Percentiles rank a stretch among this genome's conserved stretches.
Evolutionary conservation across 2,888 invertebrate species (phyloP).

Genomic region (Drosophila kokeensis): DNA sequence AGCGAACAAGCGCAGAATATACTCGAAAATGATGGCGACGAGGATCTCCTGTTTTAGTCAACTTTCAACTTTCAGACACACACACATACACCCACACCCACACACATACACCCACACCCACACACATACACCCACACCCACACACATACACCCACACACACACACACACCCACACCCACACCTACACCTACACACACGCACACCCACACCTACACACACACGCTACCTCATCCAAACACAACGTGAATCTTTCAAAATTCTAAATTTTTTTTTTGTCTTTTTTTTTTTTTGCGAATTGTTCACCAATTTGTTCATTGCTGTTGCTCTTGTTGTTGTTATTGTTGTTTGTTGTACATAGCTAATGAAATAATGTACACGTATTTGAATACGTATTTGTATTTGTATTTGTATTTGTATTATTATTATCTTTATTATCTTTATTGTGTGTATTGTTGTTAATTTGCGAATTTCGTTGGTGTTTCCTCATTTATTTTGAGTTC

Average conservation of each 20-base stretch:
- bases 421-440: slow-evolving; percentile 1
- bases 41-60: slow-evolving; percentile 93
- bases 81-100: too few species aligned
- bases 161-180: neutral
- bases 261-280: neutral
- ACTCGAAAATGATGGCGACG: slow-evolving; percentile 93
- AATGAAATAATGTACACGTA: slow-evolving; percentile 39
- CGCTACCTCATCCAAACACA: slow-evolving; percentile 13
- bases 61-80: neutral
- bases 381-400: slow-evolving; percentile 24
- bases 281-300: slow-evolving; percentile 27
- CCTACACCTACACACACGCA: neutral
- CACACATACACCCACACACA: neutral
- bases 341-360: slow-evolving; percentile 27
- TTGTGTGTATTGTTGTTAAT: slow-evolving; percentile 41
- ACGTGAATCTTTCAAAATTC: slow-evolving; percentile 1
- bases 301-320: slow-evolving; percentile 32
- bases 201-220: neutral
- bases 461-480: slow-evolving; percentile 23
- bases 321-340: slow-evolving; percentile 32
- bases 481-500: neutral
- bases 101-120: neutral
- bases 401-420: slow-evolving; percentile 13
- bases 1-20: slow-evolving; percentile 86
- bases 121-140: neutral